phyloP scores from a whole-genome alignment of 2,113 vertebrate genomes.

The Trochalopteron elliotii region DNA sequence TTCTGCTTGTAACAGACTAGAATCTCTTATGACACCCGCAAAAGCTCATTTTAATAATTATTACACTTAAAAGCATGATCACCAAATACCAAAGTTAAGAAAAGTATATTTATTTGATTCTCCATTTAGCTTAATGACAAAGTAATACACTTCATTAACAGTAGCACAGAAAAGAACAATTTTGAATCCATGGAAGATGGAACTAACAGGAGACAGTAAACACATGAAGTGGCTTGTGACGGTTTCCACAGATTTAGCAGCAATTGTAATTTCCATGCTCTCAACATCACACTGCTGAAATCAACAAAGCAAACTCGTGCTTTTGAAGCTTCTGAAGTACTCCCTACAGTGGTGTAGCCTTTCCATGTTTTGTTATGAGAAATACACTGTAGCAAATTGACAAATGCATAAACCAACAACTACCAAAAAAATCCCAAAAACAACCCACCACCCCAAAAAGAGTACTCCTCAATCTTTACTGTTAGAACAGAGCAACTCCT shows the following conservation, averaged over 20 bases:
- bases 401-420: neutral
- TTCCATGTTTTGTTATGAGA: neutral
- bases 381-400: neutral
- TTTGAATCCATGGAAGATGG: neutral
- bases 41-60: neutral
- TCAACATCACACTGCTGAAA: neutral
- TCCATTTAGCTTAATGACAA: neutral
- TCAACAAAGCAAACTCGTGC: neutral
- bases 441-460: neutral
- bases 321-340: neutral
- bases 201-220: neutral
- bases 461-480: neutral
- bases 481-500: neutral
- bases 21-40: neutral
- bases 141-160: neutral
- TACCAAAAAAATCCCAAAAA: neutral
- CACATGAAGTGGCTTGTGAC: neutral
- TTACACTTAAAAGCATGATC: neutral
- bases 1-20: neutral
- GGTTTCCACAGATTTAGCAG: neutral
- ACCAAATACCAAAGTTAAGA: neutral
- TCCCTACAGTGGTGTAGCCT: neutral
- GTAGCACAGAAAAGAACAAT: neutral
- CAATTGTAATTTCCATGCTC: neutral
- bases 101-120: constrained; percentile 51